Conservation (phyloP, 2,797 vertebrate species). For the Hypotaenidia okinawae region DNA sequence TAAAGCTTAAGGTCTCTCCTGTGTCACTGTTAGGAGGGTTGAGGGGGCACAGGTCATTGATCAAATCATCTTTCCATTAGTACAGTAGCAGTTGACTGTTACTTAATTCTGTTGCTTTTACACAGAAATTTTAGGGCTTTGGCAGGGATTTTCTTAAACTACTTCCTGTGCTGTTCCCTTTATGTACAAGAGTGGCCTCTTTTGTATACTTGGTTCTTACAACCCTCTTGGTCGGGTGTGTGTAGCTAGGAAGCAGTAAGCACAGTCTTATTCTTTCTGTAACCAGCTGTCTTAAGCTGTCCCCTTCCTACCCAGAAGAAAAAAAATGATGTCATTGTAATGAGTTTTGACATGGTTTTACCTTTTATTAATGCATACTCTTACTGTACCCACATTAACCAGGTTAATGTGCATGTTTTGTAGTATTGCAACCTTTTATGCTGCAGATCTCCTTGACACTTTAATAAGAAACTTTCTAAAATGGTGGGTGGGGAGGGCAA, state of each 20-base stretch:
- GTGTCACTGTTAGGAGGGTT: neutral
- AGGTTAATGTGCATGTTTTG: slow-evolving; percentile 24
- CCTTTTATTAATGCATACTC: neutral
- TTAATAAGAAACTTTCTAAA: neutral
- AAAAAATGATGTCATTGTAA: neutral
- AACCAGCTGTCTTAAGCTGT: slow-evolving; percentile 22
- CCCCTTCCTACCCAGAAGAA: neutral
- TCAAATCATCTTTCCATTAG: neutral
- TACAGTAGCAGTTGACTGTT: neutral
- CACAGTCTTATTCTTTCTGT: slow-evolving; percentile 8
- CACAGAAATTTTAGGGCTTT: neutral
- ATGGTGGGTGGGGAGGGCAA: neutral
- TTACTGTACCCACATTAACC: slow-evolving; percentile 4
- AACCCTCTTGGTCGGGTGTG: neutral
- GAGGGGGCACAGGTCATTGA: neutral
- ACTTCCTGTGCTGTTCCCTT: neutral
- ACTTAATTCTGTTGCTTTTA: neutral
- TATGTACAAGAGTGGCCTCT: neutral
- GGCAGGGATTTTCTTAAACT: neutral
- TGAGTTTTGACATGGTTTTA: neutral
- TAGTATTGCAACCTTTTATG: neutral
- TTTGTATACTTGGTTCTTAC: neutral
- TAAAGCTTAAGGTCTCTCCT: neutral
- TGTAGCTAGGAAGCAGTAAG: neutral
- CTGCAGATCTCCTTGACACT: neutral